These are phyloP conservation scores for Microtus montanus DNA, from an alignment of 2,113 vertebrate genomes.

Conservation along the genomic window DNA sequence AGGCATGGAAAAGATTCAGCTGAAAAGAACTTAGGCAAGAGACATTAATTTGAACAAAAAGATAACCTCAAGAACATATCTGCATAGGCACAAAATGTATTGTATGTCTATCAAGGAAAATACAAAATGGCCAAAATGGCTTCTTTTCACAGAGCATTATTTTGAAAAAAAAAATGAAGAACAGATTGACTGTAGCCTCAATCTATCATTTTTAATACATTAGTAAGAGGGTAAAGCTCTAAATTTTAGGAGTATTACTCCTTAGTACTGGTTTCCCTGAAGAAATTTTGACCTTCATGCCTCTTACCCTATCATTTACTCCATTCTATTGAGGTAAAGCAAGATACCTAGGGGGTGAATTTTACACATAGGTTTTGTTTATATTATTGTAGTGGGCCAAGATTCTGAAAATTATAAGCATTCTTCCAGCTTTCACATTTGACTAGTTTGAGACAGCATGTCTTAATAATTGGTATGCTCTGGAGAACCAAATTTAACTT, in stretches of 20 bases:
- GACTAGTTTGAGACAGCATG: neutral
- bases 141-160: neutral
- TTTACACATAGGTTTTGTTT: neutral
- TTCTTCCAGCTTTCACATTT: neutral
- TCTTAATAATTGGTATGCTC: neutral
- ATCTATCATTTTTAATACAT: conserved; percentile 17
- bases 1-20: neutral
- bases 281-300: neutral
- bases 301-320: neutral
- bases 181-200: neutral
- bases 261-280: neutral
- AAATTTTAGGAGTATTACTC: neutral
- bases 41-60: conserved; percentile 47
- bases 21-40: neutral
- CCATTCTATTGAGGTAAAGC: neutral
- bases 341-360: neutral
- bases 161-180: neutral
- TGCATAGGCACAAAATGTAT: neutral
- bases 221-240: neutral
- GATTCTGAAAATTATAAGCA: conserved; percentile 3
- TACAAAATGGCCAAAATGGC: conserved; percentile 15
- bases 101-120: conserved; percentile 14
- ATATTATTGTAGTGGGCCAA: neutral
- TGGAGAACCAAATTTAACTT: neutral
- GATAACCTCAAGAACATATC: neutral